Evolutionary conservation across 1,140 invertebrate genomes (phyloP).

Genomic region (Asbolus verrucosus): DNA sequence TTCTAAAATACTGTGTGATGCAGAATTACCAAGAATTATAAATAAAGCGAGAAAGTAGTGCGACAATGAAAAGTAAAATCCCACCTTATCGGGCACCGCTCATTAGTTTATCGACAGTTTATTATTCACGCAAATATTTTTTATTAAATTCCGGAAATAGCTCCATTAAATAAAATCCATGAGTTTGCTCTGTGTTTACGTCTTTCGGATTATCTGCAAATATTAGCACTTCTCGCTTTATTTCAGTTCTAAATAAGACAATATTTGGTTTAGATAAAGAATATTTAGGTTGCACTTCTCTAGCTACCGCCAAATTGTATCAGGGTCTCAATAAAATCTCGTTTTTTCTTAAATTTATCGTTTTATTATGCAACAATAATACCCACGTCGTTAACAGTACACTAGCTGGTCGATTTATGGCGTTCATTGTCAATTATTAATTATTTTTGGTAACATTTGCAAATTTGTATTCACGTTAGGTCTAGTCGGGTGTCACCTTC

Average conservation of each 20-base stretch:
- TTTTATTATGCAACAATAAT: too few species aligned
- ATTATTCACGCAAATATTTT: background rate
- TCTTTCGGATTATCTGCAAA: conserved; percentile 3
- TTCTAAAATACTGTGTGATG: too few species aligned
- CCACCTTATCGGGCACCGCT: too few species aligned
- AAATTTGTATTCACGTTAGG: conserved; percentile 26
- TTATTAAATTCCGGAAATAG: background rate
- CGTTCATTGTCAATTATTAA: background rate
- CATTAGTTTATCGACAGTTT: too few species aligned
- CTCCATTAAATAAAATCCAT: background rate
- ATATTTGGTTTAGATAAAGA: conserved; percentile 1
- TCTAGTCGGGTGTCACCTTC: background rate
- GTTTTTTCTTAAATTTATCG: conserved; percentile 8
- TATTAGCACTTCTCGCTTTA: conserved; percentile 5
- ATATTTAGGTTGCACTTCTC: conserved; percentile 8
- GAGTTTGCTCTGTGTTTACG: background rate
- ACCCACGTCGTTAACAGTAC: too few species aligned
- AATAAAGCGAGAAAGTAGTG: too few species aligned
- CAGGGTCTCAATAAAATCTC: too few species aligned
- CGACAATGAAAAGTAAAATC: too few species aligned
- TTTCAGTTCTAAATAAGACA: background rate
- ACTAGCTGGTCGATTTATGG: too few species aligned
- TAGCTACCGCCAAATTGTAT: background rate
- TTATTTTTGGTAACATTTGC: conserved; percentile 3
- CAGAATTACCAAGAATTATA: too few species aligned